phyloP scores from a whole-genome alignment of 2,888 invertebrate genomes.

The Drosophila anceps region DNA sequence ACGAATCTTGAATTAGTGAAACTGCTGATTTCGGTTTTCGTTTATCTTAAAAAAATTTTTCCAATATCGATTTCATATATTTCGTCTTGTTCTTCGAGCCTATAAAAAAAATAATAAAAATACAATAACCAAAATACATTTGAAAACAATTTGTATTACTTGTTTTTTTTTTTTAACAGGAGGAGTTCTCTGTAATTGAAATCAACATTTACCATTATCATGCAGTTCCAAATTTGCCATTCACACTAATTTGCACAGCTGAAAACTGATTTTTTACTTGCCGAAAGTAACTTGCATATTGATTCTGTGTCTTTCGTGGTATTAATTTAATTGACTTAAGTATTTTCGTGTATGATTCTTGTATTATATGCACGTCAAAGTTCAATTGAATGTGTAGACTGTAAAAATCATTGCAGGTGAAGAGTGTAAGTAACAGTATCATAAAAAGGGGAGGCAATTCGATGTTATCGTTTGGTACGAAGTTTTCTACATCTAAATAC shows the following conservation, averaged over 20 bases:
- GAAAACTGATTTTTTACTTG: constrained; percentile 65
- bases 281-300: constrained; percentile 44
- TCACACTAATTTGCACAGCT: constrained; percentile 48
- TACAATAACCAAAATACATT: background rate
- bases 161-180: background rate
- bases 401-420: constrained; percentile 1
- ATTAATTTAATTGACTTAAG: constrained; percentile 35
- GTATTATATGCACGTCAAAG: background rate
- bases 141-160: background rate
- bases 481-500: constrained; percentile 35
- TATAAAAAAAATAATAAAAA: background rate
- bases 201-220: constrained; percentile 30
- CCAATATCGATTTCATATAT: no score
- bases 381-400: background rate
- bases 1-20: no score
- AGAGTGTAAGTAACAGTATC: constrained; percentile 43
- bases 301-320: constrained; percentile 23
- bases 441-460: constrained; percentile 56
- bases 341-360: background rate
- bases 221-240: constrained; percentile 23
- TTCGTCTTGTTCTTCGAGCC: no score
- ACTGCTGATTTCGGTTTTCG: no score
- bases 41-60: no score
- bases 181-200: constrained; percentile 13
- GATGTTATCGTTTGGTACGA: constrained; percentile 40